Conservation (phyloP, 2,113 vertebrate species). For the Vimba vimba region DNA sequence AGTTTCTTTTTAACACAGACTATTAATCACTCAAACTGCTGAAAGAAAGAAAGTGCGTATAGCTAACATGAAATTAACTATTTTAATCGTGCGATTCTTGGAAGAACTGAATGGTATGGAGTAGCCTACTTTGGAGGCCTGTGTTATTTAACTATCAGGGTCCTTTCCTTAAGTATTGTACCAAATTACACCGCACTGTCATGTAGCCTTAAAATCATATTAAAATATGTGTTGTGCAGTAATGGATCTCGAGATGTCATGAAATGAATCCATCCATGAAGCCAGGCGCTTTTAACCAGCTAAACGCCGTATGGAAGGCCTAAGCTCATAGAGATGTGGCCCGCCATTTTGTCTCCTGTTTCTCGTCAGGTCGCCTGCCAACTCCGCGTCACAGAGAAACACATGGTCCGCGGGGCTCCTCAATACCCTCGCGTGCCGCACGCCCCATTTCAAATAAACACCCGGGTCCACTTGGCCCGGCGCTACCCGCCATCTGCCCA, state of each 20-base stretch:
- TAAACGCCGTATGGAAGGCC: conserved; percentile 37
- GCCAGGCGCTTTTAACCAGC: conserved; percentile 45
- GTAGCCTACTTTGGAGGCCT: neutral
- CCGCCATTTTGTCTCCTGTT: conserved; percentile 59
- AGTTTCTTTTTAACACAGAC: neutral
- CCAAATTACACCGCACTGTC: conserved; percentile 19
- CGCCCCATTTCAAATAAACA: conserved; percentile 68
- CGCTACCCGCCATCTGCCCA: conserved; percentile 62
- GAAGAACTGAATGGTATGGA: neutral
- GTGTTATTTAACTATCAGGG: conserved; percentile 15
- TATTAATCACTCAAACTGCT: neutral
- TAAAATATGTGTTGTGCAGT: conserved; percentile 36
- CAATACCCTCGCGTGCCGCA: conserved; percentile 55
- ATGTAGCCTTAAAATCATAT: neutral
- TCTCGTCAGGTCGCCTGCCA: conserved; percentile 63
- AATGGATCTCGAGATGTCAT: conserved; percentile 45
- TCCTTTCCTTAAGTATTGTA: neutral
- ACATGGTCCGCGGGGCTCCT: conserved; percentile 52
- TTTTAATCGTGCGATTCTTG: conserved; percentile 11
- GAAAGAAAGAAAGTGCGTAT: neutral
- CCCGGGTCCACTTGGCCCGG: conserved; percentile 54
- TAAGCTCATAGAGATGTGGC: conserved; percentile 26
- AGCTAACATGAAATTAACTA: neutral
- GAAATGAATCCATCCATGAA: conserved; percentile 54
- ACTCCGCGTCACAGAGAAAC: conserved; percentile 50